Base-by-base conservation (phyloP, 1,140 invertebrate species). In the Euschistus heros region DNA sequence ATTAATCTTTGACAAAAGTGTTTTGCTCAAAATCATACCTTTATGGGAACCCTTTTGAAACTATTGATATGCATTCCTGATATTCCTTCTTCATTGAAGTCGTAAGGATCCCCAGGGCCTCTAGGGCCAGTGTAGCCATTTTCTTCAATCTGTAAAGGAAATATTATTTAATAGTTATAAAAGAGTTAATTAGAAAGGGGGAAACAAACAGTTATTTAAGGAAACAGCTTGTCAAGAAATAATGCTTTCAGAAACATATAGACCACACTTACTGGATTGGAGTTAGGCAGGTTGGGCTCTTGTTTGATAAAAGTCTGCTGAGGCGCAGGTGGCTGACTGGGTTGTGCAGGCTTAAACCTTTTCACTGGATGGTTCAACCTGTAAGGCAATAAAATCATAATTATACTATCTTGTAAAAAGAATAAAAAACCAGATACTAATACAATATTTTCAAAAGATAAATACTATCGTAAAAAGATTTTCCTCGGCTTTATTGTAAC, bases 281-380 rank as follows among this genome's bases (percentile, higher is more conserved):
- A 6, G n/a, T 57, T 62, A 20, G 67, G 50, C n/a, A 63, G 15
- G 59, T 27, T 30, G 5, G 66, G 63, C 57, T 71, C 70, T 67
- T 68, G 68, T 69, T 70, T 71, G 63, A 69, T 64, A 30, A 66
- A 64, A 7, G 55, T 52, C 61, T 69, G 68, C 59, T 64, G 65
- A 37, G 60, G 69, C 7, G 62, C 27, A 72, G 83, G 82, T 65
- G 80, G 78, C 71, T 83, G 82, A 46, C 81, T 78, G 33, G 80
- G 79, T 73, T 84, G 85, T 47, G 68, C 67, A 30, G 75, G 70
- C 68, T 81, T 91, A 74, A 90, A 88, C 70, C 86, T 84, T 75
- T 94, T 94, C 37, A 92, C 88, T 0, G 91, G 89, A 79, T 92
- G 87, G 75, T 92, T 86, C 65, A 92, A 78, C 86, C 86, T 88